Conservation (phyloP, 2,113 vertebrate species). For the Perccottus glenii region DNA sequence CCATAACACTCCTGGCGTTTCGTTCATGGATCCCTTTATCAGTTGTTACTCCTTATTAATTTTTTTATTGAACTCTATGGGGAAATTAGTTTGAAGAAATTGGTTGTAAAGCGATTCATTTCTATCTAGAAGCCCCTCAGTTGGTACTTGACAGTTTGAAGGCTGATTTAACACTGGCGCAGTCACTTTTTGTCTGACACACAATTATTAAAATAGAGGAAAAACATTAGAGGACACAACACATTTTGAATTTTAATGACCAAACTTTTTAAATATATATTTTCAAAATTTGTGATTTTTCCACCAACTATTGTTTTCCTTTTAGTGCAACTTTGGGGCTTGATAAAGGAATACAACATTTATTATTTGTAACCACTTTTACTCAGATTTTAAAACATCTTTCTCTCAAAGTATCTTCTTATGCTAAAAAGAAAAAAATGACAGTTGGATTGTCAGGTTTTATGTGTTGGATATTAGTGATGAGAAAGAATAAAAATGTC, state of each 20-base stretch:
- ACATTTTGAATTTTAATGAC: slow-evolving; percentile 10
- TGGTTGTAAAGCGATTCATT: slow-evolving; percentile 67
- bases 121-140: slow-evolving; percentile 40
- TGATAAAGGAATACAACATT: background rate
- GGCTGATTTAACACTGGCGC: slow-evolving; percentile 40
- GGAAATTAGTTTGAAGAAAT: slow-evolving; percentile 71
- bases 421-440: no score
- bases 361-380: no score
- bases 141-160: slow-evolving; percentile 48
- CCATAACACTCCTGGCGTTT: slow-evolving; percentile 47
- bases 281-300: background rate
- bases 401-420: no score
- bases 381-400: no score
- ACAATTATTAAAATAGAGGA: slow-evolving; percentile 13
- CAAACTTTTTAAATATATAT: background rate
- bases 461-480: no score
- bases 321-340: background rate
- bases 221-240: slow-evolving; percentile 9
- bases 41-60: slow-evolving; percentile 66
- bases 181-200: slow-evolving; percentile 22
- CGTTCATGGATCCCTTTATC: slow-evolving; percentile 66
- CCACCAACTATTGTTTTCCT: background rate
- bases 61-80: slow-evolving; percentile 69
- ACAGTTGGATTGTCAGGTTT: no score
- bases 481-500: no score